These are phyloP conservation scores for Spicauda simplicius DNA, from an alignment of 2,888 invertebrate species.

Conservation along the genomic window DNA sequence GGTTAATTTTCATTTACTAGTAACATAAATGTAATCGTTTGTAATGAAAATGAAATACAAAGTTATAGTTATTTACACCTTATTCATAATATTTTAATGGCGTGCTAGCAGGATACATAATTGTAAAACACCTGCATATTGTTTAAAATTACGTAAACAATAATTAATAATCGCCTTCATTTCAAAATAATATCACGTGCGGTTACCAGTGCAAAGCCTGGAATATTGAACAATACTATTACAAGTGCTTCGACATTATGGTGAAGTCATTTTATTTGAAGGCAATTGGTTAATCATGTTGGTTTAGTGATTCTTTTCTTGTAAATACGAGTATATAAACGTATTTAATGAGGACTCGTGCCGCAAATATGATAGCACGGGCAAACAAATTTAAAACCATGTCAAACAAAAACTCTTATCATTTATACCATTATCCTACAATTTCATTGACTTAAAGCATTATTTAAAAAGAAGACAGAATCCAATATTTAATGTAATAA, in stretches of 20 bases:
- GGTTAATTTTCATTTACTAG: no score
- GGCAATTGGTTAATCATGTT: conserved; percentile 33
- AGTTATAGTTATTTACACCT: no score
- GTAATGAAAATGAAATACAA: no score
- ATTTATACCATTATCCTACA: background rate
- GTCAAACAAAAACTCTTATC: conserved; percentile 11
- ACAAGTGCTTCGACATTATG: conserved; percentile 6
- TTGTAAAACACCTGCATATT: conserved; percentile 47
- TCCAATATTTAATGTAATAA: background rate
- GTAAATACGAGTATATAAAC: conserved; percentile 35
- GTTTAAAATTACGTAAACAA: conserved; percentile 47
- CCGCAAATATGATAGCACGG: conserved; percentile 40
- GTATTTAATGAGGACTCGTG: conserved; percentile 41
- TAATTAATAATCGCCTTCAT: conserved; percentile 45
- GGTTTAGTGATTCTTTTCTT: conserved; percentile 40
- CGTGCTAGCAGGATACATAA: conserved; percentile 30
- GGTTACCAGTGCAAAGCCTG: conserved; percentile 7
- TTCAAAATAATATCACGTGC: conserved; percentile 54
- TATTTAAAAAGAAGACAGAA: background rate
- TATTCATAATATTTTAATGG: background rate
- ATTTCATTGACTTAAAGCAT: conserved; percentile 1
- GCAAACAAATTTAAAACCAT: conserved; percentile 35
- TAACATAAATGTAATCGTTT: no score
- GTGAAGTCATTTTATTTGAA: conserved; percentile 21
- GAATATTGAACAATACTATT: conserved; percentile 42